Evolutionary conservation across 2,113 vertebrate species (phyloP).

Genomic region (Rhinichthys klamathensis): DNA sequence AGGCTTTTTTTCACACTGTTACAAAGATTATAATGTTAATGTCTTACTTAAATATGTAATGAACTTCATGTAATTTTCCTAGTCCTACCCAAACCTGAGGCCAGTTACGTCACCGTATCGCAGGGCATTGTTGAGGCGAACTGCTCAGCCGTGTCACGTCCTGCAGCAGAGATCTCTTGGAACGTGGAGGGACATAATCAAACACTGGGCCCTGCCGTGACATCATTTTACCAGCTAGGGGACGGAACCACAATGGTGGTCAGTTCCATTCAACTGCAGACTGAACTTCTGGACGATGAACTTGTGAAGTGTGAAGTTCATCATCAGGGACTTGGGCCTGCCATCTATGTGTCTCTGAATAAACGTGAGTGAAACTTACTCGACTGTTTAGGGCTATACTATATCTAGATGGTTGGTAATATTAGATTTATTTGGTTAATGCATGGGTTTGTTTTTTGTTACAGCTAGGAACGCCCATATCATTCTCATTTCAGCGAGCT

Average conservation of each 20-base stretch:
- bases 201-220: conserved; percentile 58
- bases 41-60: not conserved
- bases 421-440: not conserved
- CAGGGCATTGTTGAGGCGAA: conserved; percentile 54
- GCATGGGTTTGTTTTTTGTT: conserved; percentile 32
- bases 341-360: conserved; percentile 61
- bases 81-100: conserved; percentile 57
- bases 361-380: conserved; percentile 52
- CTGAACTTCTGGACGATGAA: conserved; percentile 56
- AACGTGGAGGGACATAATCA: conserved; percentile 59
- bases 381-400: too few species aligned
- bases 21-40: not conserved
- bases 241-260: conserved; percentile 74
- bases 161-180: conserved; percentile 53
- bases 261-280: conserved; percentile 70
- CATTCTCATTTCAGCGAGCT: conserved; percentile 68
- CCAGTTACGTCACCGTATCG: conserved; percentile 27
- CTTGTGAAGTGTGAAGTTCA: conserved; percentile 69
- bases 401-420: too few species aligned
- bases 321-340: conserved; percentile 69
- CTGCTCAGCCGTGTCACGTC: conserved; percentile 56
- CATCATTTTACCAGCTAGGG: conserved; percentile 55
- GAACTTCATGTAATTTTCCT: not conserved
- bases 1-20: not conserved
- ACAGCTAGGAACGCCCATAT: conserved; percentile 61